Conservation (phyloP, 2,888 invertebrate genomes). For the Branchipolynoe longqiensis region DNA sequence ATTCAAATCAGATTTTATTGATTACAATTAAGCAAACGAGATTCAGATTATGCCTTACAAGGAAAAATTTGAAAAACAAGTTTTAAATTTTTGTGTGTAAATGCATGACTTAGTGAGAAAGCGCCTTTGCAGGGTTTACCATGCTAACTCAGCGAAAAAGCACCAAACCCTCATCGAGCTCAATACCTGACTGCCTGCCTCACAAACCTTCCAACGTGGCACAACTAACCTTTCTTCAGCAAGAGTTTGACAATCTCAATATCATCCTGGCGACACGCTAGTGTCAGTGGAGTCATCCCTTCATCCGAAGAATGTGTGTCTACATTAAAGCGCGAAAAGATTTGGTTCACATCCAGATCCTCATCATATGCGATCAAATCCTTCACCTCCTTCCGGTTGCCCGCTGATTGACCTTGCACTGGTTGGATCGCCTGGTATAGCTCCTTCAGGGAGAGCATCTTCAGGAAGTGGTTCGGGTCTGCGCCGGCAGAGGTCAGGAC, state of each 20-base stretch:
- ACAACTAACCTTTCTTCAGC: slow-evolving; percentile 63
- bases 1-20: no score
- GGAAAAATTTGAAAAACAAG: no score
- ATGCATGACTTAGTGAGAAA: no score
- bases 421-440: slow-evolving; percentile 67
- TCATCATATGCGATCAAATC: slow-evolving; percentile 62
- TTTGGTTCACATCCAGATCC: slow-evolving; percentile 68
- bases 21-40: no score
- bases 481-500: slow-evolving; percentile 67
- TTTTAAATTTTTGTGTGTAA: no score
- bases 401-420: neutral
- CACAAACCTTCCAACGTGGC: no score
- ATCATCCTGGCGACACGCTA: slow-evolving; percentile 64
- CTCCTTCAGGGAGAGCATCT: slow-evolving; percentile 68
- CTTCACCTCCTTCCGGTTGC: slow-evolving; percentile 63
- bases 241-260: slow-evolving; percentile 60
- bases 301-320: slow-evolving; percentile 62
- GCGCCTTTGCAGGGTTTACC: no score
- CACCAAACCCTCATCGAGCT: no score
- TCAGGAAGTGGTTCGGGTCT: slow-evolving; percentile 68
- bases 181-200: no score
- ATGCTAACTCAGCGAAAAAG: no score
- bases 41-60: no score
- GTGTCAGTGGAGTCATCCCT: slow-evolving; percentile 68
- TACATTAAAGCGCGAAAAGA: slow-evolving; percentile 67